A percentile compares a stretch with the other conserved stretches of the same genome.
These are phyloP conservation scores for Ascidia mentula DNA, from an alignment of 23 tunicate genomes.

Conservation along the genomic window DNA sequence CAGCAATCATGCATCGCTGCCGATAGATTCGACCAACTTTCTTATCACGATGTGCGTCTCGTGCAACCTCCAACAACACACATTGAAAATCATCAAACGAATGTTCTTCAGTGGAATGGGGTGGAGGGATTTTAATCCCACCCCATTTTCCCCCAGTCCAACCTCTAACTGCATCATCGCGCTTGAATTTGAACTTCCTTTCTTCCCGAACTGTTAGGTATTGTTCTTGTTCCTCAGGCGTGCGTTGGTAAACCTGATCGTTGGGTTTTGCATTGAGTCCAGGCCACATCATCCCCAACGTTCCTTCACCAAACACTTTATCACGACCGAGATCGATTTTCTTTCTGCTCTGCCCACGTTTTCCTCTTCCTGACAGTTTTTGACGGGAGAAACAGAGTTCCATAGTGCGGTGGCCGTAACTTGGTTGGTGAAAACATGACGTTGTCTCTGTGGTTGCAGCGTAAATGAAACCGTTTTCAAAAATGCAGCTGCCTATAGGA, in stretches of 20 bases:
- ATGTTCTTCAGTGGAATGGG: conserved; percentile 35
- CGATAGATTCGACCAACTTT: conserved; percentile 63
- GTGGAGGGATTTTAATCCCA: conserved; percentile 53
- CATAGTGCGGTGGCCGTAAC: conserved; percentile 27
- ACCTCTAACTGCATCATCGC: conserved; percentile 34
- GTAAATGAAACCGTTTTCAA: too few relatives aligned
- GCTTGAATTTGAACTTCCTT: background rate
- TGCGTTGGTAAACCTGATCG: conserved; percentile 11
- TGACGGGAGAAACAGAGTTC: conserved; percentile 54
- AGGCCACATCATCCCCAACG: conserved; percentile 69
- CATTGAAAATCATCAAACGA: conserved; percentile 45
- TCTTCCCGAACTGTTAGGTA: conserved; percentile 21
- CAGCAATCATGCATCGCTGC: conserved; percentile 51
- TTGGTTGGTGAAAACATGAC: background rate
- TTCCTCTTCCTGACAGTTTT: conserved; percentile 71
- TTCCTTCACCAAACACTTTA: conserved; percentile 68
- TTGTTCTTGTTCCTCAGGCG: conserved; percentile 44
- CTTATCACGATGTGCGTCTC: conserved; percentile 78
- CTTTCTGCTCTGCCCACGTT: conserved; percentile 51
- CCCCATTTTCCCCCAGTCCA: conserved; percentile 89
- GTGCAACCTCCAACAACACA: conserved; percentile 49
- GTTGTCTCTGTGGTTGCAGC: background rate
- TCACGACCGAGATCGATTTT: conserved; percentile 50
- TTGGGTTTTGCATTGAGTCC: conserved; percentile 45
- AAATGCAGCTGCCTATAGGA: too few relatives aligned